Evolutionary conservation across 2,888 invertebrate genomes (phyloP).

Genomic region (Heliconius erato): DNA sequence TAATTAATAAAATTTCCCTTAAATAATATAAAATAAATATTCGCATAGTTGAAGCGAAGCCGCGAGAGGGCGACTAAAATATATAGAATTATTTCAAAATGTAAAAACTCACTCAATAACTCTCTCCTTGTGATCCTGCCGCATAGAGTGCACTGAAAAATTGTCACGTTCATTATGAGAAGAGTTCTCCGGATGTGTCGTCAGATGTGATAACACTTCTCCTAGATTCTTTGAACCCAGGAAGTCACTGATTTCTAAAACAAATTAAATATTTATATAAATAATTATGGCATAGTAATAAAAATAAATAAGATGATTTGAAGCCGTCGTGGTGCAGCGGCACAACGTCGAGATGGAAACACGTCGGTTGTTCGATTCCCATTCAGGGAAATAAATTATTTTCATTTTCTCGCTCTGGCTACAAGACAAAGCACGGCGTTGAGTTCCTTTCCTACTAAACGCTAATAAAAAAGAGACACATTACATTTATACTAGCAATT

Average conservation of each 20-base stretch:
- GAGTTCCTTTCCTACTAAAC: no score
- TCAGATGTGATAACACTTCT: slow-evolving; percentile 88
- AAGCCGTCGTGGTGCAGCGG: not conserved
- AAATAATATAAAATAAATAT: no score
- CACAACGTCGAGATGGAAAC: not conserved
- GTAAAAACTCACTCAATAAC: slow-evolving; percentile 88
- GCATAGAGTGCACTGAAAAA: slow-evolving; percentile 84
- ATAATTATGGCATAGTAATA: no score
- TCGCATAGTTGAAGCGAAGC: no score
- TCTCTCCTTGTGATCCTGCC: slow-evolving; percentile 87
- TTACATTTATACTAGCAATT: no score
- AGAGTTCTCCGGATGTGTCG: slow-evolving; percentile 60
- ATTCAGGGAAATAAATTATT: not conserved
- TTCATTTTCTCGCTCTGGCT: no score
- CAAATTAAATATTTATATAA: no score
- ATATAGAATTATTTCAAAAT: not conserved
- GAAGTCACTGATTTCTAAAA: slow-evolving; percentile 90
- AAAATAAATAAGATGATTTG: not conserved
- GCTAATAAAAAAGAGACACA: no score
- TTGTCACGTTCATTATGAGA: slow-evolving; percentile 58
- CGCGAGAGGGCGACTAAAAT: not conserved
- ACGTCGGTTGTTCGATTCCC: not conserved
- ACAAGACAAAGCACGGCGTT: no score
- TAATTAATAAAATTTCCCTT: no score
- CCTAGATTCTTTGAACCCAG: slow-evolving; percentile 89